phyloP scores from a whole-genome alignment of 2,888 invertebrate species.

The Lacanobia oleracea region DNA sequence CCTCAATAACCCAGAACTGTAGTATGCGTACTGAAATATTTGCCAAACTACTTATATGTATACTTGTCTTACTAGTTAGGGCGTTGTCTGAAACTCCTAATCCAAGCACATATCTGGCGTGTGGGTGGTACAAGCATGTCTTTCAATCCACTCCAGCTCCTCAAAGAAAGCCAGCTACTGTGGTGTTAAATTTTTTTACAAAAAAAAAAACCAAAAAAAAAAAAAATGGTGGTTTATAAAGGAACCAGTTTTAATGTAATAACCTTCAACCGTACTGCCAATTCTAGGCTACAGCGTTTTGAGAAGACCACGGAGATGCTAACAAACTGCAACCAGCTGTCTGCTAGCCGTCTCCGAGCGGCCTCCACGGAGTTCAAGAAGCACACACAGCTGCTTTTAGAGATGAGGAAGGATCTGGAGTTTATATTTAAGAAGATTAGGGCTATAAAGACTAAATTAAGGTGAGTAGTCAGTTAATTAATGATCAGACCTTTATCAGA shows the following conservation, averaged over 20 bases:
- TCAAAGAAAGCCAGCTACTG: no score
- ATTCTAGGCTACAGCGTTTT: conserved; percentile 96
- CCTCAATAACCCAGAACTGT: no score
- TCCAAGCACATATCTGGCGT: no score
- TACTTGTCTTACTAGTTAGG: no score
- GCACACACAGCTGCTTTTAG: conserved; percentile 95
- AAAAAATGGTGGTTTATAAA: no score
- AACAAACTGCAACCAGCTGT: conserved; percentile 98
- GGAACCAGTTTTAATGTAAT: not conserved
- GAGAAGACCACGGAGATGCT: conserved; percentile 99
- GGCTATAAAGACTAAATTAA: conserved; percentile 94
- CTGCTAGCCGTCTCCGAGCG: conserved; percentile 95
- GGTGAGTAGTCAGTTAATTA: conserved; percentile 73
- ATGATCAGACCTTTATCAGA: not conserved
- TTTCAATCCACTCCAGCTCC: no score
- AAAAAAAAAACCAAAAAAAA: no score
- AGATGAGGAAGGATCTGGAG: conserved; percentile 98
- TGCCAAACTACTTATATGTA: no score
- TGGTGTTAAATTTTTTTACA: no score
- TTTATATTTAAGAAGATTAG: conserved; percentile 98
- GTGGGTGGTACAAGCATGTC: no score
- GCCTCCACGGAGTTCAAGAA: conserved; percentile 97
- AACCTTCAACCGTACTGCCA: not conserved
- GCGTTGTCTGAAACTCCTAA: no score
- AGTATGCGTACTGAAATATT: no score